Percentiles rank a stretch among this genome's conserved stretches.
Conservation (phyloP, 2,797 vertebrate genomes). For the Catostomus latipinnis region DNA sequence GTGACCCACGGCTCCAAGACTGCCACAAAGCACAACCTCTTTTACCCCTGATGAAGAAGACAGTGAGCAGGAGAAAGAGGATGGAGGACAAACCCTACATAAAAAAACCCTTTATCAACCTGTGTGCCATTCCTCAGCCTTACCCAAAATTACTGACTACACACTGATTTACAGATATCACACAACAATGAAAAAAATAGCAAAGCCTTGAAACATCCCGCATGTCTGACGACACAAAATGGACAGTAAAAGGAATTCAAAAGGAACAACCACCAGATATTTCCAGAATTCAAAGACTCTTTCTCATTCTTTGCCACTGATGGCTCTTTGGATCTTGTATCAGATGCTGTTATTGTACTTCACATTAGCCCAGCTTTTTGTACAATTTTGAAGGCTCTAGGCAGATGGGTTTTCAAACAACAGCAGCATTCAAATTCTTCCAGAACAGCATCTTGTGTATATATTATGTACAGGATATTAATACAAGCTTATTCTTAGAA, state of each 20-base stretch:
- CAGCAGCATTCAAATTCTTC: conserved; percentile 60
- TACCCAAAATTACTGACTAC: conserved; percentile 70
- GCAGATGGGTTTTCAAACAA: conserved; percentile 47
- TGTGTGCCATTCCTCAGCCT: conserved; percentile 71
- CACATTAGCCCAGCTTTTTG: conserved; percentile 60
- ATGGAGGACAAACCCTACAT: conserved; percentile 38
- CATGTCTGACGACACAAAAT: conserved; percentile 53
- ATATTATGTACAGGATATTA: conserved; percentile 77
- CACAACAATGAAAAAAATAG: conserved; percentile 34
- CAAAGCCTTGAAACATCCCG: conserved; percentile 44
- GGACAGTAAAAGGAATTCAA: conserved; percentile 56
- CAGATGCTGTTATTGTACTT: conserved; percentile 71
- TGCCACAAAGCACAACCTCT: conserved; percentile 96
- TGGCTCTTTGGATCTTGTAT: conserved; percentile 59
- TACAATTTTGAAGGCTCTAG: conserved; percentile 59
- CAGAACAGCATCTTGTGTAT: conserved; percentile 73
- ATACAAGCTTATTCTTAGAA: conserved; percentile 52
- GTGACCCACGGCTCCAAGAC: conserved; percentile 83
- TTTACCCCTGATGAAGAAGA: conserved; percentile 78
- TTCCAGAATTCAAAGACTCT: conserved; percentile 47
- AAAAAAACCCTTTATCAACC: conserved; percentile 69
- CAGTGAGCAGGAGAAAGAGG: conserved; percentile 69
- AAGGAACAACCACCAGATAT: conserved; percentile 54
- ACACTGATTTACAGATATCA: conserved; percentile 63
- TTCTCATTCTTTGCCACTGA: conserved; percentile 65